These are phyloP conservation scores for Cheirogaleus major DNA, from an alignment of 2,797 vertebrate species.

Conservation along the genomic window DNA sequence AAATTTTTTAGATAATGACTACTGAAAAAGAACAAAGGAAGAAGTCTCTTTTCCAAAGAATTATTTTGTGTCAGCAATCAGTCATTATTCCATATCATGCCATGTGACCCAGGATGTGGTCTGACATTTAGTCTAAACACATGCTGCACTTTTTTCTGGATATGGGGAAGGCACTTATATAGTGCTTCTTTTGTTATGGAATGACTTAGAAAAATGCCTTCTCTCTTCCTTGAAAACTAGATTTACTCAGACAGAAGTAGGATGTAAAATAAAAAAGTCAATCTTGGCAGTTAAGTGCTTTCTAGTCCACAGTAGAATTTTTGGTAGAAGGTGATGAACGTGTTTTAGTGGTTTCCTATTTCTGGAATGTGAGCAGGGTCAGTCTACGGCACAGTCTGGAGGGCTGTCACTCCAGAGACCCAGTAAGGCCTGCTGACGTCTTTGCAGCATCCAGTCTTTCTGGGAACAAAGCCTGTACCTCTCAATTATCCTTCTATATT, in stretches of 20 bases:
- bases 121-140: slow-evolving; percentile 57
- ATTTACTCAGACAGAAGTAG: neutral
- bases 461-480: neutral
- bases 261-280: neutral
- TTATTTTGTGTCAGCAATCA: neutral
- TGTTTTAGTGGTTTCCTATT: neutral
- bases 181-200: slow-evolving; percentile 48
- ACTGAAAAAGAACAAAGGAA: neutral
- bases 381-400: neutral
- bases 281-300: neutral
- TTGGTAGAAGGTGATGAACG: neutral
- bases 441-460: neutral
- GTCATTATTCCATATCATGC: neutral
- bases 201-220: slow-evolving; percentile 36
- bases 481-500: neutral
- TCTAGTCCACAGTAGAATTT: neutral
- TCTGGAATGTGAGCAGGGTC: neutral
- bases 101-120: neutral
- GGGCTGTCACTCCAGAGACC: neutral
- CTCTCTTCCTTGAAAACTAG: slow-evolving; percentile 11
- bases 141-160: neutral
- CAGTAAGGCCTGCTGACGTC: neutral
- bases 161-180: neutral
- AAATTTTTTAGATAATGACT: slow-evolving; percentile 21
- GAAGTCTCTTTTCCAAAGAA: slow-evolving; percentile 20